phyloP scores from a whole-genome alignment of 30 jellyfish, hydroid and myxozoan species.

The Mastigias papua region DNA sequence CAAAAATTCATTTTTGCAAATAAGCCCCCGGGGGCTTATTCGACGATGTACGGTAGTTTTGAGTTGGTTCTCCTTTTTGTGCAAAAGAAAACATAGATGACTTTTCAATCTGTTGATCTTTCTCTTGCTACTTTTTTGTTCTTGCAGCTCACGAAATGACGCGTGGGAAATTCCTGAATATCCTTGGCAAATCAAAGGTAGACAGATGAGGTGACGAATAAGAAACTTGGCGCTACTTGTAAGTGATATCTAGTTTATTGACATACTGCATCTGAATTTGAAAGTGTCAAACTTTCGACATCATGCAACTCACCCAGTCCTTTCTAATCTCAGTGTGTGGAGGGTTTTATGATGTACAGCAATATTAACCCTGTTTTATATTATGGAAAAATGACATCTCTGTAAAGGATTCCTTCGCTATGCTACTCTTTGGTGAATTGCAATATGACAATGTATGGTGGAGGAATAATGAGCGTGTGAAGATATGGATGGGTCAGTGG shows the following conservation, averaged over 20 bases:
- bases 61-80: too few relatives aligned
- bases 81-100: too few relatives aligned
- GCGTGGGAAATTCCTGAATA: constrained; percentile 87
- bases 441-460: too few relatives aligned
- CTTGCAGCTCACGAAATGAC: constrained; percentile 93
- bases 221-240: background rate
- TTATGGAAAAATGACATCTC: background rate
- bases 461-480: too few relatives aligned
- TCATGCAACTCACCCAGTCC: background rate
- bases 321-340: background rate
- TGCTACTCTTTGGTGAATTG: background rate
- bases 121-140: background rate
- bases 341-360: background rate
- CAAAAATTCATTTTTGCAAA: too few relatives aligned
- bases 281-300: background rate
- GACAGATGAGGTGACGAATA: constrained; percentile 18
- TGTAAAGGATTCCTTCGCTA: background rate
- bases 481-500: too few relatives aligned
- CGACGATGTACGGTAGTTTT: too few relatives aligned
- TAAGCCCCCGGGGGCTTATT: too few relatives aligned
- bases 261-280: background rate
- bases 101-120: background rate
- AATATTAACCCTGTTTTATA: background rate
- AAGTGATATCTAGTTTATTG: background rate
- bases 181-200: constrained; percentile 64